A percentile compares a stretch with the other conserved stretches of the same genome.
Evolutionary conservation across 2,888 invertebrate genomes (phyloP).

Genomic region (Brachyopa scutellaris): DNA sequence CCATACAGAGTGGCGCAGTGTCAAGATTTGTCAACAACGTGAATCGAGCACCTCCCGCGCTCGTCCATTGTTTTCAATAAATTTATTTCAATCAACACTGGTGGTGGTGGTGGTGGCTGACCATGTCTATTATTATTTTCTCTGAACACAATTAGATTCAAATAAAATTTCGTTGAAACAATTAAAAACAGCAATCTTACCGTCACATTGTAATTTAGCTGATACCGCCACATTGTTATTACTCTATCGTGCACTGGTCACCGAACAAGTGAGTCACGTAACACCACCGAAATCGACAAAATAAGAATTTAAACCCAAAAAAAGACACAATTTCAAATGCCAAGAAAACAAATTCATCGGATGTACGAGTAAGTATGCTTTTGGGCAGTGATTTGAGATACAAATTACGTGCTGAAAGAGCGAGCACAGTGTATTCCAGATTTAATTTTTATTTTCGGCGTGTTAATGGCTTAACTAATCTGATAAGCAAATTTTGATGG

Average conservation of each 20-base stretch:
- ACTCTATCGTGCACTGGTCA: neutral
- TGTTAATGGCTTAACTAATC: constrained; percentile 20
- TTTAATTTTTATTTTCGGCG: neutral
- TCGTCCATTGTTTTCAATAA: neutral
- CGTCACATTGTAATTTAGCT: constrained; percentile 1
- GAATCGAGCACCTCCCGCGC: neutral
- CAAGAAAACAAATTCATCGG: neutral
- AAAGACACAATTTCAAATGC: neutral
- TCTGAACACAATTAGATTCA: neutral
- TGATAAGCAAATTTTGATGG: constrained; percentile 10
- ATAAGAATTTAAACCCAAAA: neutral
- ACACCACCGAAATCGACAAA: constrained; percentile 14
- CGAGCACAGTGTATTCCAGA: neutral
- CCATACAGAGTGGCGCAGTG: neutral
- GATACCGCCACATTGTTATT: constrained; percentile 16
- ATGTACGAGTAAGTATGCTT: neutral
- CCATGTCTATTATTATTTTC: too few relatives aligned
- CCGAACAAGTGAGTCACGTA: constrained; percentile 27
- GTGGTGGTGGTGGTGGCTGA: too few relatives aligned
- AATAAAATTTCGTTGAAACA: constrained; percentile 11
- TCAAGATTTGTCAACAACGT: constrained; percentile 46
- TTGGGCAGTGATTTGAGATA: neutral
- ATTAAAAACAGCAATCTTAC: constrained; percentile 24
- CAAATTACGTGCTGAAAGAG: constrained; percentile 17
- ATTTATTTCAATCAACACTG: too few relatives aligned